A percentile compares a stretch with the other conserved stretches of the same genome.
Evolutionary conservation across 2,888 invertebrate species (phyloP).

Genomic region (Metalampra italica): DNA sequence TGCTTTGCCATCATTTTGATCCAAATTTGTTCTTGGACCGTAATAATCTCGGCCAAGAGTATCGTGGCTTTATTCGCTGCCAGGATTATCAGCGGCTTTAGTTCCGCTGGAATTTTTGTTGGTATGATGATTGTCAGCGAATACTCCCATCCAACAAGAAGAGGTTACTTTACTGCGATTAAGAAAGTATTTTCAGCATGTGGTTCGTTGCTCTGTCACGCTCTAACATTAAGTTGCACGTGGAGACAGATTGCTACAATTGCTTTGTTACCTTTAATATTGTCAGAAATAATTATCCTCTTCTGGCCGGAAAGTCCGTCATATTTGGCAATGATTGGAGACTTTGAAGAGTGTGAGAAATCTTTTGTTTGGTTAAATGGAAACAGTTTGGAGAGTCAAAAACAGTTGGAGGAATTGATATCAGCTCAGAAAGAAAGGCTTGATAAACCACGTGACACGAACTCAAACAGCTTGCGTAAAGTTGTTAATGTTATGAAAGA

Average conservation of each 20-base stretch:
- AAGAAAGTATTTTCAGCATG: conserved; percentile 25
- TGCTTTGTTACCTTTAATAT: conserved; percentile 14
- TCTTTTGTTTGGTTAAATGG: conserved; percentile 36
- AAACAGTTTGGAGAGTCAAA: conserved; percentile 18
- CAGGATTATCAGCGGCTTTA: neutral
- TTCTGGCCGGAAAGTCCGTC: conserved; percentile 46
- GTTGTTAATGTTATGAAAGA: neutral
- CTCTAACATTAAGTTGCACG: conserved; percentile 24
- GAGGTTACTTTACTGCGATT: conserved; percentile 35
- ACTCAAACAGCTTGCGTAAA: neutral
- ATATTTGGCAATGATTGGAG: conserved; percentile 35
- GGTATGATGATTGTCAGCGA: conserved; percentile 16
- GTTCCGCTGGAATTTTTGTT: neutral
- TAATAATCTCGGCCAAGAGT: neutral
- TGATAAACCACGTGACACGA: neutral
- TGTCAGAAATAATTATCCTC: conserved; percentile 22
- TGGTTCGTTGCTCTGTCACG: conserved; percentile 35
- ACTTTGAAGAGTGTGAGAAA: conserved; percentile 31
- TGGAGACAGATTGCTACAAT: conserved; percentile 37
- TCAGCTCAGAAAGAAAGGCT: conserved; percentile 20
- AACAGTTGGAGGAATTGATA: conserved; percentile 27
- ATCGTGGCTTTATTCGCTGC: neutral
- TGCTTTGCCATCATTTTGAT: too few species aligned
- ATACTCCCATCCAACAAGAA: conserved; percentile 30
- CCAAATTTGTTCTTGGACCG: too few species aligned